phyloP scores from a whole-genome alignment of 2,113 vertebrate genomes.

The Pteronura brasiliensis region DNA sequence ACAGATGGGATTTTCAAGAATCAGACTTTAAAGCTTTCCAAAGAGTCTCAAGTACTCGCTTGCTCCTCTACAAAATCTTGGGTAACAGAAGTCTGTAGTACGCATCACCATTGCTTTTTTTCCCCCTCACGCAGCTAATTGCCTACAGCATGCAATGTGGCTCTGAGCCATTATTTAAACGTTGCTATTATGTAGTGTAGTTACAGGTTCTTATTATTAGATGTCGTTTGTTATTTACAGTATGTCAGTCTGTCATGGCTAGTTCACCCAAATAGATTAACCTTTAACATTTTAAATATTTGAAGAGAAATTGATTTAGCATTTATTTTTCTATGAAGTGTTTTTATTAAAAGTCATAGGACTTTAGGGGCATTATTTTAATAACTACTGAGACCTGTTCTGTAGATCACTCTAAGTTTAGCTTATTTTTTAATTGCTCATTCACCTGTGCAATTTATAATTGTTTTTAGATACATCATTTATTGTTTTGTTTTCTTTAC shows the following conservation, averaged over 20 bases:
- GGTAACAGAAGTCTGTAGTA: background rate
- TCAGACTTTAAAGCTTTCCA: slow-evolving; percentile 10
- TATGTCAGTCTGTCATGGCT: slow-evolving; percentile 40
- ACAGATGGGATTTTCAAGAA: background rate
- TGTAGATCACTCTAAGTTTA: background rate
- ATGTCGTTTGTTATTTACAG: slow-evolving; percentile 54
- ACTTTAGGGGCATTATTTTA: slow-evolving; percentile 44
- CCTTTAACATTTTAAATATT: slow-evolving; percentile 58
- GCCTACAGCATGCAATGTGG: background rate
- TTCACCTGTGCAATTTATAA: background rate
- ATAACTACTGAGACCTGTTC: background rate
- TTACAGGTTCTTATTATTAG: slow-evolving; percentile 48
- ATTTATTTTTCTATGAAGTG: slow-evolving; percentile 54
- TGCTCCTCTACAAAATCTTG: background rate
- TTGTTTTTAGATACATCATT: background rate
- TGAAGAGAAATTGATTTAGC: slow-evolving; percentile 62
- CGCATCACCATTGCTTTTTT: background rate
- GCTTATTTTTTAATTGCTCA: background rate
- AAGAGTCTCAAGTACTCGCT: background rate
- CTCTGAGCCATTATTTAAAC: slow-evolving; percentile 13
- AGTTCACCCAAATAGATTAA: slow-evolving; percentile 64
- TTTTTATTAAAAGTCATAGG: slow-evolving; percentile 54
- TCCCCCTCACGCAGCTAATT: background rate
- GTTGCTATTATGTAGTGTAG: background rate
- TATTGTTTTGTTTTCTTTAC: slow-evolving; percentile 20